Evolutionary conservation across 2,888 invertebrate genomes (phyloP).

Genomic region (Vanessa cardui): DNA sequence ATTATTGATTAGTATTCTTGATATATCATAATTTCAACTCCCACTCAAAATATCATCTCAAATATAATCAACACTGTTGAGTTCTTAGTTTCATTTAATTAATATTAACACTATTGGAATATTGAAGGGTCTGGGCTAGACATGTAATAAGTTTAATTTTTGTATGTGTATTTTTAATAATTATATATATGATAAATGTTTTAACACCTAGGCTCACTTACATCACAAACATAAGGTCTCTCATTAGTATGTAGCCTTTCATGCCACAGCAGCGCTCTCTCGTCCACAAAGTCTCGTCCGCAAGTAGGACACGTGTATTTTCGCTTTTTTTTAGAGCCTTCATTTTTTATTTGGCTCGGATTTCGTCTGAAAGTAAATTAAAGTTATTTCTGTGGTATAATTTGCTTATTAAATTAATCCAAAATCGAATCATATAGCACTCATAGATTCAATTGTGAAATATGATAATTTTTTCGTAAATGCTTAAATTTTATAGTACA

Average conservation of each 20-base stretch:
- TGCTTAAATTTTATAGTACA: no score
- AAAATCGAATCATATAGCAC: no score
- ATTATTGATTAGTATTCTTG: not conserved
- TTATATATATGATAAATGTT: not conserved
- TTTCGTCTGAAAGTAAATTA: slow-evolving; percentile 21
- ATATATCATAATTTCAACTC: not conserved
- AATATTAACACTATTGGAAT: no score
- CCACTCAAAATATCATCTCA: no score
- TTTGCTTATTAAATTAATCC: no score
- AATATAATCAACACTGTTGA: no score
- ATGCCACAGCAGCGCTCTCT: slow-evolving; percentile 69
- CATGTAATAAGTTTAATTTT: no score
- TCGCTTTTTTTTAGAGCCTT: slow-evolving; percentile 37
- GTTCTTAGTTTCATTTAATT: no score
- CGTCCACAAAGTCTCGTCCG: slow-evolving; percentile 62
- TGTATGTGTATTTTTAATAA: no score
- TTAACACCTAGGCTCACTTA: slow-evolving; percentile 41
- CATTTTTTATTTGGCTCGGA: slow-evolving; percentile 17
- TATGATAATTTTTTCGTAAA: no score
- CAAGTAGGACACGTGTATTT: slow-evolving; percentile 59
- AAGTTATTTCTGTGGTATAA: not conserved
- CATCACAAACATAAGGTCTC: slow-evolving; percentile 66
- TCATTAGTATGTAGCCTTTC: slow-evolving; percentile 67
- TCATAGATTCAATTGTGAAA: no score
- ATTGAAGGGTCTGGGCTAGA: not conserved